Percentiles rank a stretch among this genome's conserved stretches.
These are phyloP conservation scores for Sebastes iracundus DNA, from an alignment of 2,797 vertebrate species.

Conservation along the genomic window DNA sequence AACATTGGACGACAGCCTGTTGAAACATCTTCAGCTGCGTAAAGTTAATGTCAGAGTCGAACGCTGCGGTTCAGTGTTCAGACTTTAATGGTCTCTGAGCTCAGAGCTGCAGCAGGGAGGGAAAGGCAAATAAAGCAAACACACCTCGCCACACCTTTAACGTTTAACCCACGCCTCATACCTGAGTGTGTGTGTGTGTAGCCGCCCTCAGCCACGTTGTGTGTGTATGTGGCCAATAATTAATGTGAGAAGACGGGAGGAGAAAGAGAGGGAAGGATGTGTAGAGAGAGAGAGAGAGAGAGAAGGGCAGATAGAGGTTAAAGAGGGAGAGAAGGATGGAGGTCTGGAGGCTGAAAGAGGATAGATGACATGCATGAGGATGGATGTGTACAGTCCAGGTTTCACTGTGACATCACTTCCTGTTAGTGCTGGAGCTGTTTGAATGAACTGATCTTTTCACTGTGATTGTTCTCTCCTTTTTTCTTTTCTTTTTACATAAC, in stretches of 20 bases:
- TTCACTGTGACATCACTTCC: conserved; percentile 10
- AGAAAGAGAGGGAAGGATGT: background rate
- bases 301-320: background rate
- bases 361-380: background rate
- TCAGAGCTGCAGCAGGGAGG: conserved; percentile 23
- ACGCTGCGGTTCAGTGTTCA: background rate
- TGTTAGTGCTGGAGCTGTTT: background rate
- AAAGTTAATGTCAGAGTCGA: background rate
- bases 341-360: background rate
- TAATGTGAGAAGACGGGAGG: background rate
- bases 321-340: background rate
- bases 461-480: background rate
- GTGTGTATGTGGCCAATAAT: background rate
- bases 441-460: background rate
- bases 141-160: conserved; percentile 46
- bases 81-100: conserved; percentile 12
- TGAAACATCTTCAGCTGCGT: conserved; percentile 3
- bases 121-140: conserved; percentile 43
- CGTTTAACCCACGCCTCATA: conserved; percentile 3
- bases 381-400: background rate
- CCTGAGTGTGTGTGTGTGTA: background rate
- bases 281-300: background rate
- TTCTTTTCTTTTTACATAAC: conserved; percentile 11
- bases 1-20: background rate
- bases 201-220: too few species aligned